phyloP scores from a whole-genome alignment of 2,888 invertebrate species.

The Bellardia bayeri region DNA sequence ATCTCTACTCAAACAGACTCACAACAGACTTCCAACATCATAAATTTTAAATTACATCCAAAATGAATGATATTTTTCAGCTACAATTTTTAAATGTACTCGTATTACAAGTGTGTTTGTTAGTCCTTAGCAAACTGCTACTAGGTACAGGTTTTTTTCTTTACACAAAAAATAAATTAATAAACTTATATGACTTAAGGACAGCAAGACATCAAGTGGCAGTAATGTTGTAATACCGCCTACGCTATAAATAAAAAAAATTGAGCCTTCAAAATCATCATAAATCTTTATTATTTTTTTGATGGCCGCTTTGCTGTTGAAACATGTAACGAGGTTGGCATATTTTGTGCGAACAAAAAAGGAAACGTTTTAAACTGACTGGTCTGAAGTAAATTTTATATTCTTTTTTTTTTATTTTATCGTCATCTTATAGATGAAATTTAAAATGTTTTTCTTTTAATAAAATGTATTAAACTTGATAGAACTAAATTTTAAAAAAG shows the following conservation, averaged over 20 bases:
- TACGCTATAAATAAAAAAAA: neutral
- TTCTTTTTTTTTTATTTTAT: neutral
- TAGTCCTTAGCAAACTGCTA: neutral
- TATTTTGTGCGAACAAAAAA: neutral
- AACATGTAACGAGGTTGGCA: neutral
- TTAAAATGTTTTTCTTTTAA: neutral
- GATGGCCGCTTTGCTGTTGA: neutral
- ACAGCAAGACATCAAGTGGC: neutral
- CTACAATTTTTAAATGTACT: neutral
- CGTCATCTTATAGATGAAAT: neutral
- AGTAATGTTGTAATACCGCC: neutral
- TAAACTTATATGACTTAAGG: conserved; percentile 20
- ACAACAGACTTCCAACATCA: neutral
- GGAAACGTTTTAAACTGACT: conserved; percentile 1
- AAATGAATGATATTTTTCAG: no score
- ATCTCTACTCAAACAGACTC: no score
- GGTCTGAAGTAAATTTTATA: neutral
- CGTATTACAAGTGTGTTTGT: neutral
- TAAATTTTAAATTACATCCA: neutral
- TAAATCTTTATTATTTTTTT: conserved; percentile 29
- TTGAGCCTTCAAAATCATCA: neutral
- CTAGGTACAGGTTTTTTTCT: neutral
- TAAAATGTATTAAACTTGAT: no score
- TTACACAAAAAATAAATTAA: conserved; percentile 6
- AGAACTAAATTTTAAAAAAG: neutral